phyloP scores from a whole-genome alignment of 2,888 invertebrate species.

The Tachina lurida region DNA sequence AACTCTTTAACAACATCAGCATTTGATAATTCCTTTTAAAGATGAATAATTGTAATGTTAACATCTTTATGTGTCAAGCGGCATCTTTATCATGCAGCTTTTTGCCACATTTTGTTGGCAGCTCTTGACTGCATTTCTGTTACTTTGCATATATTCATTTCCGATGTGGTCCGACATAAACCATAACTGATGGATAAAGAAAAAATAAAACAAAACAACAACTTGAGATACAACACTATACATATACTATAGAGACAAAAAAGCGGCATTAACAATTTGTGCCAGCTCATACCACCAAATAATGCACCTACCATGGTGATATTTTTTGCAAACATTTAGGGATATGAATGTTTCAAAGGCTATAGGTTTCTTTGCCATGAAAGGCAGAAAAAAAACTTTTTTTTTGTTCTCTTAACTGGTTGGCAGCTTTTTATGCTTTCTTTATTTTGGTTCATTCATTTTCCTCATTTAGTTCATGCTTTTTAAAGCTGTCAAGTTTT shows the following conservation, averaged over 20 bases:
- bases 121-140: constrained; percentile 43
- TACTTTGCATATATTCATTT: constrained; percentile 71
- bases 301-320: constrained; percentile 55
- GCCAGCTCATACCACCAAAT: constrained; percentile 52
- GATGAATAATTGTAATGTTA: constrained; percentile 71
- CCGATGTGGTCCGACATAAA: constrained; percentile 64
- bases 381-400: background rate
- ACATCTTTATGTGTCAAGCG: constrained; percentile 71
- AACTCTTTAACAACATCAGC: constrained; percentile 55
- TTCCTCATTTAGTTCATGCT: constrained; percentile 70
- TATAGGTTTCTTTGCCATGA: constrained; percentile 43
- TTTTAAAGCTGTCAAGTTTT: constrained; percentile 73
- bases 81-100: constrained; percentile 67
- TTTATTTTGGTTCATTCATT: constrained; percentile 47
- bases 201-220: constrained; percentile 33
- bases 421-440: constrained; percentile 15
- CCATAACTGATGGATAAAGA: constrained; percentile 61
- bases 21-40: constrained; percentile 68
- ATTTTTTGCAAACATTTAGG: constrained; percentile 51
- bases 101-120: constrained; percentile 33
- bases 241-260: constrained; percentile 11
- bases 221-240: constrained; percentile 28
- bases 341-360: constrained; percentile 54
- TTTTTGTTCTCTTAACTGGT: constrained; percentile 17
- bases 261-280: constrained; percentile 43